These are phyloP conservation scores for Ctenopoma kingsleyae DNA, from an alignment of 2,797 vertebrate species.

Conservation along the genomic window DNA sequence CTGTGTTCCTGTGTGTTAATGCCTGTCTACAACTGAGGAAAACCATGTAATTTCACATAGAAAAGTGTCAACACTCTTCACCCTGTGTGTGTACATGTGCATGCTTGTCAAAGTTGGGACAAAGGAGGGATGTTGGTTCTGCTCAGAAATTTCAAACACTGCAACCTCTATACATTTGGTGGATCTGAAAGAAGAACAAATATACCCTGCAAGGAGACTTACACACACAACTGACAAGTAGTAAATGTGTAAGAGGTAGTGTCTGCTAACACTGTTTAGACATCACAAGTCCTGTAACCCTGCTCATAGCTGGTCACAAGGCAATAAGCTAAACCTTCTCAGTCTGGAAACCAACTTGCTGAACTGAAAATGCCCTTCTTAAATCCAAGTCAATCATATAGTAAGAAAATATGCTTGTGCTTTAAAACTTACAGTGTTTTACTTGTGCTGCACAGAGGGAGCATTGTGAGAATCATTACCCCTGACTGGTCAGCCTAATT, in stretches of 20 bases:
- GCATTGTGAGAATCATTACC: not conserved
- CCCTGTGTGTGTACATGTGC: conserved; percentile 10
- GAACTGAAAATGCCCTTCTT: conserved; percentile 28
- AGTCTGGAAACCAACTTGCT: conserved; percentile 25
- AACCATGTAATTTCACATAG: conserved; percentile 42
- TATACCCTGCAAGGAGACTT: not conserved
- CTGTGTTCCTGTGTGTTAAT: conserved; percentile 29
- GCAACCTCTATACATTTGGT: not conserved
- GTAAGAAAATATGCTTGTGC: conserved; percentile 19
- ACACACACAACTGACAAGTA: conserved; percentile 15
- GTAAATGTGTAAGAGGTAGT: conserved; percentile 43
- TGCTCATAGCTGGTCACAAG: conserved; percentile 56
- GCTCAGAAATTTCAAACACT: conserved; percentile 46
- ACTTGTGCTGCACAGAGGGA: conserved; percentile 3
- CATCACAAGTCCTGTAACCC: conserved; percentile 30
- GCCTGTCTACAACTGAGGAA: conserved; percentile 19
- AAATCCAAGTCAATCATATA: conserved; percentile 1
- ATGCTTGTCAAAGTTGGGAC: conserved; percentile 19
- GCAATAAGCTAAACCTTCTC: conserved; percentile 35
- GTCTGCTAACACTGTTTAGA: conserved; percentile 57
- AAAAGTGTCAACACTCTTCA: conserved; percentile 23
- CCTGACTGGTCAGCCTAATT: conserved; percentile 1
- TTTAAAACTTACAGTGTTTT: not conserved
- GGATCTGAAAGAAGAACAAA: conserved; percentile 5
- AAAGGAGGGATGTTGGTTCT: conserved; percentile 39